Percentiles rank a stretch among this genome's conserved stretches.
These are phyloP conservation scores for Paratilapia polleni DNA, from an alignment of 2,113 vertebrate species.

Conservation along the genomic window DNA sequence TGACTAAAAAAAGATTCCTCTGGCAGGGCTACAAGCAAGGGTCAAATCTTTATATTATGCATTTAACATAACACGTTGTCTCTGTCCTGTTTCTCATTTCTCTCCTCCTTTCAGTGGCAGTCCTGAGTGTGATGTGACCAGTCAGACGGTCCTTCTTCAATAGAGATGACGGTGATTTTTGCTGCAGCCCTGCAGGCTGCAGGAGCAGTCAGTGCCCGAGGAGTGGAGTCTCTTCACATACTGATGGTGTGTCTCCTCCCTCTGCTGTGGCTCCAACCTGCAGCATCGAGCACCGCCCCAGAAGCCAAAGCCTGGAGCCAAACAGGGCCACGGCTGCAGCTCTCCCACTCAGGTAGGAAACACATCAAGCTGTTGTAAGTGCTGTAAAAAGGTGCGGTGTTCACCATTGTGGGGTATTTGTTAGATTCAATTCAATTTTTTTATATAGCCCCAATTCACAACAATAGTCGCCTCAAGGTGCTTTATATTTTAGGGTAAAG, in stretches of 20 bases:
- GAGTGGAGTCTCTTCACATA: not conserved
- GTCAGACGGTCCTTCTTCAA: not conserved
- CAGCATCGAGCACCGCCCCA: not conserved
- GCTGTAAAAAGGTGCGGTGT: not conserved
- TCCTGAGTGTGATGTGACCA: slow-evolving; percentile 35
- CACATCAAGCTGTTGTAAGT: accelerated
- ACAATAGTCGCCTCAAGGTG: too few species aligned
- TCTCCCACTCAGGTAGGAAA: slow-evolving; percentile 65
- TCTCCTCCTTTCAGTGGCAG: not conserved
- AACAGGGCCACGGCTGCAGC: slow-evolving; percentile 54
- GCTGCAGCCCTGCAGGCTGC: not conserved
- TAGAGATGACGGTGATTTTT: not conserved
- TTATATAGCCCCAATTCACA: too few species aligned
- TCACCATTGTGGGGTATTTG: too few species aligned
- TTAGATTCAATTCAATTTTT: too few species aligned
- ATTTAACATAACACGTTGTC: not conserved
- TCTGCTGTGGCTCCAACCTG: slow-evolving; percentile 29
- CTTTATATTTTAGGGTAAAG: too few species aligned
- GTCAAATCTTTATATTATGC: not conserved
- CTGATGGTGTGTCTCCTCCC: slow-evolving; percentile 6
- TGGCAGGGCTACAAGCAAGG: too few species aligned
- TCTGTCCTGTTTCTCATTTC: not conserved
- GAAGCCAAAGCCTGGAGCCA: slow-evolving; percentile 34
- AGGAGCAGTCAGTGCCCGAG: not conserved
- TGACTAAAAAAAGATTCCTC: too few species aligned